Base-by-base conservation (phyloP, 2,888 invertebrate species). In the Limenitis camilla region DNA sequence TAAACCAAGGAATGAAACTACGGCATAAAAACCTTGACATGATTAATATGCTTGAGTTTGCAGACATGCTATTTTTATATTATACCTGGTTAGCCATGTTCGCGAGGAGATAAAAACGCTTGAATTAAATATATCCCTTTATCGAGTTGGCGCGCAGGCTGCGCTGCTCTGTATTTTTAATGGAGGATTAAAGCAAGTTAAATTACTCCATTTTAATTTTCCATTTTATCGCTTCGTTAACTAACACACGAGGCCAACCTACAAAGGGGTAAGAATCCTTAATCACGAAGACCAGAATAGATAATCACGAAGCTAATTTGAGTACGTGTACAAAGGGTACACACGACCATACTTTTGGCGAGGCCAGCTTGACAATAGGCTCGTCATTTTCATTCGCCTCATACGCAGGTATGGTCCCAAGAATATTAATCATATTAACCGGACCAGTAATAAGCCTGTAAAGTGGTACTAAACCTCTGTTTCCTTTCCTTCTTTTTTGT, bases 371-470 rank as follows among this genome's bases (percentile, higher is more conserved):
- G 66, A 78, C 77, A 79, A 78, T 78, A 68, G 60, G 49, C 50
- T 47, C 71, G 63, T 77, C 69, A 78, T 85, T 80, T 70, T 68
- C 71, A 81, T 82, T 78, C 76, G 67, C 64, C 65, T 68, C 70
- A 66, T 68, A 69, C 63, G 50, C 61, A 59, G 59, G 65, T 48
- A 56, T 59, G 66, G 61, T 74, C 72, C 66, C 64, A 64, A 66
- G 85, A 81, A 86, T 85, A 81, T 71, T 79, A 71, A 84, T 80
- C 56, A 62, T 56, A 60, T 56, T 68, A 66, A 76, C 62, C 65
- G 71, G 63, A 56, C 72, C 57, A 52, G 51, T 60, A 52, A 57
- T 63, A 56, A 62, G 56, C 64, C 58, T 42, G 54, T 60, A 58
- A 61, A 63, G 38, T 30, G 31, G 59, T 56, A 58, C 51, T 54